A percentile compares a stretch with the other conserved stretches of the same genome.
Conservation (phyloP, 2,888 invertebrate genomes). For the Stramonita haemastoma region DNA sequence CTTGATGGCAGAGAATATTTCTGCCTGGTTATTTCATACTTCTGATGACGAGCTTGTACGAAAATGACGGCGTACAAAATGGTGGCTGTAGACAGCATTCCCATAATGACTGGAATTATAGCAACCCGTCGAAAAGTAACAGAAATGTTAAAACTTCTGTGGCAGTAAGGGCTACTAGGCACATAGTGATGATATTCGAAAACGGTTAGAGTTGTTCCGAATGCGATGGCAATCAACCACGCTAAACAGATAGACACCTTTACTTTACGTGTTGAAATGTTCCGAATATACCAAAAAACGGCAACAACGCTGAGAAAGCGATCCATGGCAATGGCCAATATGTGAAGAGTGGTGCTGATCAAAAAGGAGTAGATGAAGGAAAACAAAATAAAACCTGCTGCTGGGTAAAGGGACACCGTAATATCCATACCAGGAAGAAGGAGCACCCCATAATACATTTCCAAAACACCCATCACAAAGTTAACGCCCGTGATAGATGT, state of each 20-base stretch:
- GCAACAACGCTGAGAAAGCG: not conserved
- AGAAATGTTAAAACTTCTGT: not conserved
- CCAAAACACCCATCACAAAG: not conserved
- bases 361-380: not conserved
- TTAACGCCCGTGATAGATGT: not conserved
- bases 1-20: not conserved
- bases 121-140: not conserved
- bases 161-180: no score
- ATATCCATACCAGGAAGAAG: not conserved
- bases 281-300: slow-evolving; percentile 3
- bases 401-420: not conserved
- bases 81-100: not conserved
- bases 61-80: not conserved
- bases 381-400: not conserved
- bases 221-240: not conserved
- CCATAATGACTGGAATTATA: not conserved
- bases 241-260: not conserved
- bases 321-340: not conserved
- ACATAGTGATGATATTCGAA: not conserved
- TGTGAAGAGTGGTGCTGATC: not conserved
- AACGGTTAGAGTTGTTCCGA: not conserved
- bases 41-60: not conserved
- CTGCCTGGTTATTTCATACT: not conserved
- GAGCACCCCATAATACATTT: not conserved
- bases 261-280: not conserved